Conservation (phyloP, 1,140 invertebrate species). For the Mizuhopecten yessoensis region DNA sequence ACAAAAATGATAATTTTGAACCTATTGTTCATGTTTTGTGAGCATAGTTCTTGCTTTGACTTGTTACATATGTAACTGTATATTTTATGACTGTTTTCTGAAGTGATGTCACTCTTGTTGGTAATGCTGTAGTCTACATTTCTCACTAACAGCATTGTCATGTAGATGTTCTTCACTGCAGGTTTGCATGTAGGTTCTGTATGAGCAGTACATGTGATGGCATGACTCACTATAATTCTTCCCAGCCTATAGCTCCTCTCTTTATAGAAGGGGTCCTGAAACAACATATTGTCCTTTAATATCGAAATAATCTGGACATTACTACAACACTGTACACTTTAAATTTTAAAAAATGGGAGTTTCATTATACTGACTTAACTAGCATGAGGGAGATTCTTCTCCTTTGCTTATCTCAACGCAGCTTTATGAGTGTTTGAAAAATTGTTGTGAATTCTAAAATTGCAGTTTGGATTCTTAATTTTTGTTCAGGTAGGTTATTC, state of each 20-base stretch:
- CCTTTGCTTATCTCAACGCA: not conserved
- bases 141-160: slow-evolving; percentile 1
- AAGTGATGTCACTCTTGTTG: too few relatives aligned
- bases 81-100: too few relatives aligned
- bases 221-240: not conserved
- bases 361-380: not conserved
- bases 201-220: not conserved
- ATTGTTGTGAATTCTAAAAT: slow-evolving; percentile 49
- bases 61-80: too few relatives aligned
- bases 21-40: too few relatives aligned
- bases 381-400: not conserved
- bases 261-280: not conserved
- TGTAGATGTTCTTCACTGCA: slow-evolving; percentile 19
- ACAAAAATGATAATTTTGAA: too few relatives aligned
- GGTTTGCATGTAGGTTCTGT: slow-evolving; percentile 10
- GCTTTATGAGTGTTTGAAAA: slow-evolving; percentile 47
- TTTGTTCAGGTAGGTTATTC: not conserved
- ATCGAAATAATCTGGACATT: not conserved
- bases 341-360: not conserved
- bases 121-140: not conserved
- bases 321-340: not conserved
- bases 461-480: slow-evolving; percentile 28
- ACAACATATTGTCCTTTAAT: slow-evolving; percentile 39
- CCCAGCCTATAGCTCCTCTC: not conserved
- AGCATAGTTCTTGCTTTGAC: too few relatives aligned